phyloP scores from a whole-genome alignment of 35 echinoderm and acorn worm genomes.

The Amphiura filiformis region DNA sequence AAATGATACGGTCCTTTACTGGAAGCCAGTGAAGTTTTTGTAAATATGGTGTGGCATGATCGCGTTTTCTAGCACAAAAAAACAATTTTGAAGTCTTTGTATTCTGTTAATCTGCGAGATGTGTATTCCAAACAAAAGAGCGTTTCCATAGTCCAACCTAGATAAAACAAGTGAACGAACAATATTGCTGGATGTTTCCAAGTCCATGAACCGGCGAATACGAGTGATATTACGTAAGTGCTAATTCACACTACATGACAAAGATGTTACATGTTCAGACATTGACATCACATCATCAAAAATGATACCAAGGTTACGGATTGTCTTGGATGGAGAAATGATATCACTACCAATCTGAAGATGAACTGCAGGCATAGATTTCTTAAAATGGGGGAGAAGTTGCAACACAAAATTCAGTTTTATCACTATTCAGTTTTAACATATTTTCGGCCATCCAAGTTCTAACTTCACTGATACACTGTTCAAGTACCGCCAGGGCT shows the following conservation, averaged over 20 bases:
- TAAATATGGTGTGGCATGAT: no score
- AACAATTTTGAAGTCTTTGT: conserved; percentile 13
- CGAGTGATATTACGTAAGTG: background rate
- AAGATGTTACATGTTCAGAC: background rate
- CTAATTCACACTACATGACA: background rate
- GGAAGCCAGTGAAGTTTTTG: no score
- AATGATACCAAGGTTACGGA: background rate
- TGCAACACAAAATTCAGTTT: conserved; percentile 25
- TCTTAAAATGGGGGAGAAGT: conserved; percentile 6
- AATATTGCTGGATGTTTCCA: background rate
- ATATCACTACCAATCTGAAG: conserved; percentile 9
- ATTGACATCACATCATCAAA: conserved; percentile 8
- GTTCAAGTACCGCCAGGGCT: conserved; percentile 11
- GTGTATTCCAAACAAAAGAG: background rate
- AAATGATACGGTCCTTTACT: no score
- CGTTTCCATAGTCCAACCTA: conserved; percentile 25
- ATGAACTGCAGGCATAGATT: background rate
- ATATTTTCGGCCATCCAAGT: conserved; percentile 16
- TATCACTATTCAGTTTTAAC: conserved; percentile 6
- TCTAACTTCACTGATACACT: conserved; percentile 29
- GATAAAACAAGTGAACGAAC: conserved; percentile 9
- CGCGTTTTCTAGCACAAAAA: no score
- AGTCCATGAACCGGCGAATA: background rate
- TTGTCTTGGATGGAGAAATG: background rate
- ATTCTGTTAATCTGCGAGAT: background rate